Conservation (phyloP, 2,113 vertebrate species). For the Rhagologus leucostigma region DNA sequence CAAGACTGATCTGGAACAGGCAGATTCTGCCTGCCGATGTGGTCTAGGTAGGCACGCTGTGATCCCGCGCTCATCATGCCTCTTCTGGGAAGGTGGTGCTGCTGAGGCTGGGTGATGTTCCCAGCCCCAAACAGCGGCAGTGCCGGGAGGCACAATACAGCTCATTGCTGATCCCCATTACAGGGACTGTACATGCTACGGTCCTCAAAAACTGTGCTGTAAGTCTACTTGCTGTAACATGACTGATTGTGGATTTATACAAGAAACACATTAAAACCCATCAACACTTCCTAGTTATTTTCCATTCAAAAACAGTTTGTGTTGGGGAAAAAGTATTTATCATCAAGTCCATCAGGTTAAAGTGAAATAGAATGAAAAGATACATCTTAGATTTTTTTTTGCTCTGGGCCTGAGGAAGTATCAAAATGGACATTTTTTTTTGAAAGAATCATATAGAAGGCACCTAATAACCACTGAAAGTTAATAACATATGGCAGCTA, state of each 20-base stretch:
- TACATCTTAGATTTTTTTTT: neutral
- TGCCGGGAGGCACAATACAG: neutral
- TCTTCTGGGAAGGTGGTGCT: neutral
- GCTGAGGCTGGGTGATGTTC: neutral
- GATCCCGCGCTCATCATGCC: neutral
- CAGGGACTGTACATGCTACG: neutral
- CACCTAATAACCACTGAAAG: neutral
- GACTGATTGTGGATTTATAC: neutral
- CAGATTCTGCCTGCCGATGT: neutral
- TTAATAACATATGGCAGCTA: neutral
- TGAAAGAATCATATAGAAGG: neutral
- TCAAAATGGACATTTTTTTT: neutral
- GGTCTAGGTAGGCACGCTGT: neutral
- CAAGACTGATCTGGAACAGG: neutral
- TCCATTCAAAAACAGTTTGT: neutral
- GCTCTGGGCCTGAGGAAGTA: neutral
- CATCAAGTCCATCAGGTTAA: neutral
- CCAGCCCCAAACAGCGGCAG: neutral
- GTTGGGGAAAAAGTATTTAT: neutral
- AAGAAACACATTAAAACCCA: accelerated
- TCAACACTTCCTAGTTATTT: neutral
- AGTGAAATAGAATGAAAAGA: neutral
- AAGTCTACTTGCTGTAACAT: neutral
- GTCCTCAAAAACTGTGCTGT: neutral
- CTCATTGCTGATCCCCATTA: neutral